Conservation (phyloP, 2,888 invertebrate genomes). For the Oligia strigilis region DNA sequence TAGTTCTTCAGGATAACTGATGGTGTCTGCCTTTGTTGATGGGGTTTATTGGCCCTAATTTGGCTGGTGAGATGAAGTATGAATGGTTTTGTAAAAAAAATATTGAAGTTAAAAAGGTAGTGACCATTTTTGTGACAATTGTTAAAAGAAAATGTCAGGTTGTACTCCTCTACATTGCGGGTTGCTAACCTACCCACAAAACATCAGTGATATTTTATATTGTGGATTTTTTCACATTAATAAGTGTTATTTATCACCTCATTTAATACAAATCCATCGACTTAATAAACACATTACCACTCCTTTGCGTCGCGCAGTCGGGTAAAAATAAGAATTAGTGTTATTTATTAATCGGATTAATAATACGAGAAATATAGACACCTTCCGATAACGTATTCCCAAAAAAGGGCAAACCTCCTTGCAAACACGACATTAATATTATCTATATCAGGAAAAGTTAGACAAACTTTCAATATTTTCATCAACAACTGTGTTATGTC, state of each 20-base stretch:
- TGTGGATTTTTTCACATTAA: neutral
- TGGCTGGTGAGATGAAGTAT: neutral
- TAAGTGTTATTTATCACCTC: no score
- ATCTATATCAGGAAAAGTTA: neutral
- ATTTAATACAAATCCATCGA: no score
- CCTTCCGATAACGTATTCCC: no score
- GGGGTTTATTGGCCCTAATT: slow-evolving; percentile 24
- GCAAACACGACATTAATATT: neutral
- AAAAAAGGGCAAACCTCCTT: neutral
- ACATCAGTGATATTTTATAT: neutral
- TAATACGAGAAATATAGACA: neutral
- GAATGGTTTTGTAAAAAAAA: neutral
- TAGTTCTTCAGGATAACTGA: slow-evolving; percentile 54
- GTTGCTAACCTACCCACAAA: slow-evolving; percentile 3
- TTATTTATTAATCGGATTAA: neutral
- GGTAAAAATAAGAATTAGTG: no score
- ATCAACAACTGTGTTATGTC: no score
- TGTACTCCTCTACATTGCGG: neutral
- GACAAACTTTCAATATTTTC: no score
- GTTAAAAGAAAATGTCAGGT: neutral
- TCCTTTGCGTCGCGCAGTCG: no score
- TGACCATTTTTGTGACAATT: neutral
- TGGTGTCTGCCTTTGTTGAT: slow-evolving; percentile 36
- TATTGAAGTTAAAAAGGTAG: neutral
- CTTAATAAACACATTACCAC: no score